Evolutionary conservation across 2,888 invertebrate species (phyloP), one percentile per base, ranked within the genome.

Genomic region (Cylloceria caligata): DNA sequence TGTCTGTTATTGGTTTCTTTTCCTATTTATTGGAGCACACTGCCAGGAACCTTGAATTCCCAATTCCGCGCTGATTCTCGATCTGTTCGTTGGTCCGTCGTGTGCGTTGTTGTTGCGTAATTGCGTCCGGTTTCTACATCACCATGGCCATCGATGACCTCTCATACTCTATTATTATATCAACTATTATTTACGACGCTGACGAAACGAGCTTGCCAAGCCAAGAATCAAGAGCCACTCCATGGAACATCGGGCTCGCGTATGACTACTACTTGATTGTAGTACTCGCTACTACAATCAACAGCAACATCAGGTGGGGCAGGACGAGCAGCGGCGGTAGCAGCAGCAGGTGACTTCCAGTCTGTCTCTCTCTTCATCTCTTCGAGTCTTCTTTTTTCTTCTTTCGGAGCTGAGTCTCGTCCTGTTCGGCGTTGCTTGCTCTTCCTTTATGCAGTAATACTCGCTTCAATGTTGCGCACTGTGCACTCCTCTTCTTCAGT

Each of bases 41-140:
- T 42, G n/a, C 1, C n/a, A 21, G 9, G 11, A 49, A 19, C n/a
- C 1, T 16, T 30, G 34, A n/a, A 13, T 57, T 57, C 9, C n/a
- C n/a, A 30, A 57, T 13, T 13, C 9, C 19, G 30, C 60, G 34
- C 45, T 5, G 34, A 3, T 42, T 30, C 16, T 49, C 16, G 0
- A 30, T 75, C 57, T n/a, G 73, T 73, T 81, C 60, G 67, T 79
- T 78, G 81, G 73, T 75, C 72, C 71, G 60, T 55, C 60, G 9
- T 55, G 72, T 80, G 82, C 72, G 67, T 57, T 52, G 27, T 27
- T 36, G 74, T 84, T 86, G 80, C 76, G 81, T 67, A 81, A 81
- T 47, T 34, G 39, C 73, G 78, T 73, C 68, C 77, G 77, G 62
- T 77, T 64, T 64, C 68, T 52, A 64, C 55, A 36, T 69, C 39